A percentile compares a stretch with the other conserved stretches of the same genome.
Conservation (phyloP, 2,888 invertebrate species). For the Pristionchus japonicus region DNA sequence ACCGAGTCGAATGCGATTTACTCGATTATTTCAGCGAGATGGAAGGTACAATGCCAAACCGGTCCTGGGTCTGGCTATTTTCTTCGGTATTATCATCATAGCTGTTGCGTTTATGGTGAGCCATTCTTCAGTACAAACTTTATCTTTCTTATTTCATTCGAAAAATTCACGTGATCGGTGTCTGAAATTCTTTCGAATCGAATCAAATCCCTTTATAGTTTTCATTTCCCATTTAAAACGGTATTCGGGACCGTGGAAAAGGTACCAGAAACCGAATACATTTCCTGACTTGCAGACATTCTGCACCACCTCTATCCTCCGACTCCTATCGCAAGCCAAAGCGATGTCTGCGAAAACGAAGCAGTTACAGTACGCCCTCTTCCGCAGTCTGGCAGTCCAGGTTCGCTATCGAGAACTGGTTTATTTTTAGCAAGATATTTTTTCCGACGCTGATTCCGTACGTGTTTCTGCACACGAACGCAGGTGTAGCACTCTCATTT, state of each 20-base stretch:
- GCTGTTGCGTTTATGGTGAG: background rate
- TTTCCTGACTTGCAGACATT: background rate
- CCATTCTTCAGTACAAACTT: too few relatives aligned
- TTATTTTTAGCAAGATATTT: background rate
- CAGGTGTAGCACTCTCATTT: background rate
- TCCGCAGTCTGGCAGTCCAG: background rate
- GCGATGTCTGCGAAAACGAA: background rate
- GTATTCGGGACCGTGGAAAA: too few relatives aligned
- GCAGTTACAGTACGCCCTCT: background rate
- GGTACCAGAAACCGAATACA: too few relatives aligned
- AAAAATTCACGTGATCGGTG: too few relatives aligned
- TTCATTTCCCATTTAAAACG: too few relatives aligned
- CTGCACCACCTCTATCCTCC: background rate
- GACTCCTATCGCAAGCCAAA: background rate
- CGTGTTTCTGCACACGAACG: background rate
- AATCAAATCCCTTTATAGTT: too few relatives aligned
- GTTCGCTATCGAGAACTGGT: background rate
- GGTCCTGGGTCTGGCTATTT: background rate
- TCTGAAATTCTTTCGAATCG: too few relatives aligned
- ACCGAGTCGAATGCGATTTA: too few relatives aligned
- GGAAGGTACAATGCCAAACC: background rate
- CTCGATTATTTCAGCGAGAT: background rate
- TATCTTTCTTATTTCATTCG: too few relatives aligned
- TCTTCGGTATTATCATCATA: background rate
- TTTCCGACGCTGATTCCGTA: background rate